A percentile compares a stretch with the other conserved stretches of the same genome.
These are phyloP conservation scores for Pollimyrus isidori DNA, from an alignment of 2,113 vertebrate species.

Conservation along the genomic window DNA sequence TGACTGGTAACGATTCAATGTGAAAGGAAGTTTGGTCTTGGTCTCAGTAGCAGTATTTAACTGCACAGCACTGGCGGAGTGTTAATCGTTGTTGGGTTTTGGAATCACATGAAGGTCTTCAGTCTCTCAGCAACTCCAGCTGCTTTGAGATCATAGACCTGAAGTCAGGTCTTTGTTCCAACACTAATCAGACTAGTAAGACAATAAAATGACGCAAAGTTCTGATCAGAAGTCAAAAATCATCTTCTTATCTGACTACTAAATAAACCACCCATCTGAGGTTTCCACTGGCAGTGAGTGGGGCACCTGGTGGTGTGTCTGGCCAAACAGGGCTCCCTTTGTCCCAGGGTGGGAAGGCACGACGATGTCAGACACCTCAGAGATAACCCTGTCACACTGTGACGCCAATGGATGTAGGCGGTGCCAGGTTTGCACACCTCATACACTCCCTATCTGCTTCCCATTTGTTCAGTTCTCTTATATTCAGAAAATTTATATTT, in stretches of 20 bases:
- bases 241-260: not conserved
- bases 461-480: not conserved
- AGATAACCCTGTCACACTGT: not conserved
- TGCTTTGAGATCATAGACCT: not conserved
- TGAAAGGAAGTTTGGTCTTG: not conserved
- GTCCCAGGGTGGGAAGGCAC: not conserved
- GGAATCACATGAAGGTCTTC: not conserved
- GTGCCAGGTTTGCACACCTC: not conserved
- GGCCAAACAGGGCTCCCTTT: not conserved
- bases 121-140: not conserved
- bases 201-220: not conserved
- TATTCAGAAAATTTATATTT: not conserved
- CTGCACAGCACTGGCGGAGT: not conserved
- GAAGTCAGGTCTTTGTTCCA: not conserved
- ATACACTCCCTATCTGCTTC: not conserved
- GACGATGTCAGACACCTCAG: not conserved
- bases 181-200: not conserved
- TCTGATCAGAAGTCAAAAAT: not conserved
- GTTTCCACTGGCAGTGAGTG: not conserved
- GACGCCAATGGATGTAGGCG: not conserved
- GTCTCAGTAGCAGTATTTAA: not conserved
- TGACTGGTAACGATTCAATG: not conserved
- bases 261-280: constrained; percentile 9
- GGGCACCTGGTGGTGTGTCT: not conserved
- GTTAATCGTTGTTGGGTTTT: not conserved